These are phyloP conservation scores for Dendrolimus pini DNA, from an alignment of 2,888 invertebrate species.

Conservation along the genomic window DNA sequence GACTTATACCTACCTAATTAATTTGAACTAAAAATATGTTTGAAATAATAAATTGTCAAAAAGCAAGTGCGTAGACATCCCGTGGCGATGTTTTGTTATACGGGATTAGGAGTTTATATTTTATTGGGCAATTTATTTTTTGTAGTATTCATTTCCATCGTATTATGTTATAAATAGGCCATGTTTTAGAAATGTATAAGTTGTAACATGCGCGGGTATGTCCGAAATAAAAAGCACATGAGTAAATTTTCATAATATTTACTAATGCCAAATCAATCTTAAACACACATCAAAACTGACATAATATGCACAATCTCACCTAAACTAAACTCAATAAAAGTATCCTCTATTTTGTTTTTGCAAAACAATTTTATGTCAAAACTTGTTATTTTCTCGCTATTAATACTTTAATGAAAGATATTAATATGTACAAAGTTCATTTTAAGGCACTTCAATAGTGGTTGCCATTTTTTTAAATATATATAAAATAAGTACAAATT, in stretches of 20 bases:
- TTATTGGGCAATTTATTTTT: too few relatives aligned
- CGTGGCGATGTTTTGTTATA: too few relatives aligned
- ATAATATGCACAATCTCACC: constrained; percentile 75
- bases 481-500: constrained; percentile 64
- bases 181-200: too few relatives aligned
- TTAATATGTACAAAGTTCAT: constrained; percentile 56
- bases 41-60: too few relatives aligned
- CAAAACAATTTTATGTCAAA: constrained; percentile 64
- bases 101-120: too few relatives aligned
- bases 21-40: too few relatives aligned
- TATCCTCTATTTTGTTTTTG: constrained; percentile 65
- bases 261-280: constrained; percentile 75
- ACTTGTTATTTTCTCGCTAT: constrained; percentile 46
- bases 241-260: constrained; percentile 64
- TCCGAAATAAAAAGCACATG: constrained; percentile 22
- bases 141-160: too few relatives aligned
- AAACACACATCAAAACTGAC: constrained; percentile 76
- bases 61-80: too few relatives aligned
- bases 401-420: constrained; percentile 56
- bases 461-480: constrained; percentile 45
- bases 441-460: constrained; percentile 63
- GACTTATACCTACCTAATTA: too few relatives aligned
- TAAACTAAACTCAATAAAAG: constrained; percentile 57
- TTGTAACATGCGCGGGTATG: too few relatives aligned
- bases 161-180: too few relatives aligned